Conservation (phyloP, 2,797 vertebrate species). For the Chelon auratus region DNA sequence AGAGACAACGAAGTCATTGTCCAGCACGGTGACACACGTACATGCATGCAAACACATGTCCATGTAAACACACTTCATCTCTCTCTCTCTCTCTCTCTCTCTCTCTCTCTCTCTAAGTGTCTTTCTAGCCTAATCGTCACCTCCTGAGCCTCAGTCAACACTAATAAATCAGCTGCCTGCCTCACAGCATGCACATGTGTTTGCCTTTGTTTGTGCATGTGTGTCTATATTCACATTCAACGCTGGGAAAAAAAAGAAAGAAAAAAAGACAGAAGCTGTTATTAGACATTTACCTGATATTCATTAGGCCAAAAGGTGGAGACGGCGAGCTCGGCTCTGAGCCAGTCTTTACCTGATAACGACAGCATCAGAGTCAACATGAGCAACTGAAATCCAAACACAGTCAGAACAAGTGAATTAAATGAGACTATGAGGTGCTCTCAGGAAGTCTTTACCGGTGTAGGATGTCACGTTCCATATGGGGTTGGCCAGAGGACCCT, state of each 20-base stretch:
- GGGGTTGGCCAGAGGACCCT: conserved; percentile 94
- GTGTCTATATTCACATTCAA: conserved; percentile 31
- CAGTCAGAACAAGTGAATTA: neutral
- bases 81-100: conserved; percentile 1
- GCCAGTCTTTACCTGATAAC: conserved; percentile 90
- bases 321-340: conserved; percentile 95
- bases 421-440: conserved; percentile 82
- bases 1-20: conserved; percentile 11
- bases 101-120: conserved; percentile 20
- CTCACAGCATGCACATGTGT: conserved; percentile 51
- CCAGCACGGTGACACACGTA: conserved; percentile 19
- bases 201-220: conserved; percentile 19
- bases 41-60: conserved; percentile 10
- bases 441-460: conserved; percentile 89
- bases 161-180: conserved; percentile 74
- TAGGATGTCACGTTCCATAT: conserved; percentile 97
- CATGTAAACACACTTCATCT: conserved; percentile 7
- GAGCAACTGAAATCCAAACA: neutral
- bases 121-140: conserved; percentile 67
- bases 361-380: conserved; percentile 24
- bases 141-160: conserved; percentile 80
- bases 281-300: conserved; percentile 90
- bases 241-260: neutral
- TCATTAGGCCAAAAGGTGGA: conserved; percentile 99
- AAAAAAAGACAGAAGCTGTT: conserved; percentile 16